Conservation (phyloP, 2,113 vertebrate genomes). For the Hipposideros armiger region DNA sequence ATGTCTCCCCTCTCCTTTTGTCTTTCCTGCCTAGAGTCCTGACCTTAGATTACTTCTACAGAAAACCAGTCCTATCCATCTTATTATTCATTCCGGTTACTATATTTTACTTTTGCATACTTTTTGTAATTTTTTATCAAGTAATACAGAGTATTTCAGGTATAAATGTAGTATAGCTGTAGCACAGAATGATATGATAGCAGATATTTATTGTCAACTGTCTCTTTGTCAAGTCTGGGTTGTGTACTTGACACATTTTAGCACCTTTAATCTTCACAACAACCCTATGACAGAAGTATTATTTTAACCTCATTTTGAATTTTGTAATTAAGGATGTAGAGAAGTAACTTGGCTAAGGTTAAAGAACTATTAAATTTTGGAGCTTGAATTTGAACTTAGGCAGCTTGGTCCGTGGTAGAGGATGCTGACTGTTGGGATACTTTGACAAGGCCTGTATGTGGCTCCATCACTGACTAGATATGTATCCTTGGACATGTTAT, state of each 20-base stretch:
- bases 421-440: neutral
- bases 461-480: neutral
- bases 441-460: conserved; percentile 3
- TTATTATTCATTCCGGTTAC: conserved; percentile 40
- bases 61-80: neutral
- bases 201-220: neutral
- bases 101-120: neutral
- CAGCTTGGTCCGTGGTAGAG: neutral
- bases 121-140: conserved; percentile 26
- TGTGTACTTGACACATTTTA: conserved; percentile 5
- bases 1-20: neutral
- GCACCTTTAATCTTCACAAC: neutral
- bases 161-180: neutral
- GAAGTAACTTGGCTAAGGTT: conserved; percentile 34
- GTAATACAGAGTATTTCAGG: neutral
- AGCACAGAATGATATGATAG: neutral
- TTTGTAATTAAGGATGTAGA: conserved; percentile 51
- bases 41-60: neutral
- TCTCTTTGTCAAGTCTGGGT: neutral
- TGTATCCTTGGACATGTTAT: neutral
- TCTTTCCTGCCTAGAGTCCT: neutral
- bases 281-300: neutral
- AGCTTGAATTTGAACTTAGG: conserved; percentile 20
- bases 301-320: conserved; percentile 27
- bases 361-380: neutral